Percentiles rank a stretch among this genome's conserved stretches.
Conservation (phyloP, 92 coral and sea anemone genomes). For the Nematostella vectensis region DNA sequence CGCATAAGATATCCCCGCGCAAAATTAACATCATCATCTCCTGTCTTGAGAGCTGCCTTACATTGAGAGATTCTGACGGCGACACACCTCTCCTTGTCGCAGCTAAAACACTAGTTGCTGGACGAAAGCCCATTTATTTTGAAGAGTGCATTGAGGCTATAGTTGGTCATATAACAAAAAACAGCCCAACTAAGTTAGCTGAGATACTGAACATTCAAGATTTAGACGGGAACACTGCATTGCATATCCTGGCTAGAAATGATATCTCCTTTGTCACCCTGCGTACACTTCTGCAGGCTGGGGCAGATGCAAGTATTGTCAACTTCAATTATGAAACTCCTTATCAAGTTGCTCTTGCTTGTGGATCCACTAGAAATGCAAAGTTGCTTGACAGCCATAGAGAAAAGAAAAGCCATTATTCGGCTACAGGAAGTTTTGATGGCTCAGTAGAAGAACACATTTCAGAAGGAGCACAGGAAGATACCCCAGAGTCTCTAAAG, state of each 20-base stretch:
- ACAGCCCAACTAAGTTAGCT: slow-evolving; percentile 19
- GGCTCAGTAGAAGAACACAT: slow-evolving; percentile 25
- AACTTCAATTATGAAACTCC: slow-evolving; percentile 49
- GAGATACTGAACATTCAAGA: slow-evolving; percentile 39
- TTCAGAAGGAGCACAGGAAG: slow-evolving; percentile 22
- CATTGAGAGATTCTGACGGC: slow-evolving; percentile 39
- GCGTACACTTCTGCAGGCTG: slow-evolving; percentile 39
- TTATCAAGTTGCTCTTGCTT: slow-evolving; percentile 40
- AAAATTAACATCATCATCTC: slow-evolving; percentile 33
- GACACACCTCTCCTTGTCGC: slow-evolving; percentile 76
- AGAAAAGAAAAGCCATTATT: too few species aligned
- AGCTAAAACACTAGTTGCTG: slow-evolving; percentile 42
- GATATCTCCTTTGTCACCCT: slow-evolving; percentile 39
- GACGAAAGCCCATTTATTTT: slow-evolving; percentile 24
- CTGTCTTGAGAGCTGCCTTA: slow-evolving; percentile 47
- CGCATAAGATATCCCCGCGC: slow-evolving; percentile 1
- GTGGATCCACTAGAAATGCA: slow-evolving; percentile 31
- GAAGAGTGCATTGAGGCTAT: slow-evolving; percentile 36
- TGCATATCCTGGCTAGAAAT: slow-evolving; percentile 59
- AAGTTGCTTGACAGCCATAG: slow-evolving; percentile 10
- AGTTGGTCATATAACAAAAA: slow-evolving; percentile 37
- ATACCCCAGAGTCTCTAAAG: slow-evolving; percentile 32
- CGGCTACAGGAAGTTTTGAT: slow-evolving; percentile 6
- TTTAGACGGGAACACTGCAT: slow-evolving; percentile 45
- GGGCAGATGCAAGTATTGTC: slow-evolving; percentile 30